Base-by-base conservation (phyloP, 2,113 vertebrate genomes). In the Burhinus oedicnemus region DNA sequence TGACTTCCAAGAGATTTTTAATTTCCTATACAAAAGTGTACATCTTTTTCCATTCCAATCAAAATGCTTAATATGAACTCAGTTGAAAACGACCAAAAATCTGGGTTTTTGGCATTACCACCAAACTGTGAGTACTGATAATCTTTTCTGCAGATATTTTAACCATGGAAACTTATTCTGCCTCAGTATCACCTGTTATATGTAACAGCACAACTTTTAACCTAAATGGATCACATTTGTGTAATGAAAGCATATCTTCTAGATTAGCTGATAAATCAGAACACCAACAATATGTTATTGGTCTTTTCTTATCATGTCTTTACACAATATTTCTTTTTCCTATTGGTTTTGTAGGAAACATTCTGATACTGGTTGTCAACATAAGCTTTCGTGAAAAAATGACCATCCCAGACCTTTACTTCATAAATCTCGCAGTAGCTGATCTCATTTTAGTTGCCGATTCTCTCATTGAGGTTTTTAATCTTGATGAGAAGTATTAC, bases 391-490 rank as follows among this genome's bases (percentile, higher is more conserved):
- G 99, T 11, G 99, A 99, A 81, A 99, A 99, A 98, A 99, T 99
- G 99, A 99, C 99, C n/a, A 99, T 99, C 81, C 99, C 99, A 1
- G 99, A 99, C 97, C 98, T 99, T 47, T 99, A 99, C 94, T 99
- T 99, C 81, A 98, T 99, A 55, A 99, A 99, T 95, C 98, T 99
- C 68, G 99, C 99, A 0, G 98, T 98, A 3, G 99, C 99, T 0
- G 99, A 99, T 92, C 99, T 99, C 95, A 99, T 99, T 91, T 97
- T 99, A 49, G 99, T 99, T 75, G 99, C 99, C 0, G 99, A 99
- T 93, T 99, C 99, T 8, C 99, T 99, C 68, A 99, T 99, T 3
- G 99, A 99, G 97, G 99, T 99, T 70, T 99, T 99, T 95, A 99
- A 99, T 88, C 98, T 99, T 20, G 99, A 99, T 1, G 99, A 99